These are phyloP conservation scores for Megalops cyprinoides DNA, from an alignment of 2,797 vertebrate genomes.

Conservation along the genomic window DNA sequence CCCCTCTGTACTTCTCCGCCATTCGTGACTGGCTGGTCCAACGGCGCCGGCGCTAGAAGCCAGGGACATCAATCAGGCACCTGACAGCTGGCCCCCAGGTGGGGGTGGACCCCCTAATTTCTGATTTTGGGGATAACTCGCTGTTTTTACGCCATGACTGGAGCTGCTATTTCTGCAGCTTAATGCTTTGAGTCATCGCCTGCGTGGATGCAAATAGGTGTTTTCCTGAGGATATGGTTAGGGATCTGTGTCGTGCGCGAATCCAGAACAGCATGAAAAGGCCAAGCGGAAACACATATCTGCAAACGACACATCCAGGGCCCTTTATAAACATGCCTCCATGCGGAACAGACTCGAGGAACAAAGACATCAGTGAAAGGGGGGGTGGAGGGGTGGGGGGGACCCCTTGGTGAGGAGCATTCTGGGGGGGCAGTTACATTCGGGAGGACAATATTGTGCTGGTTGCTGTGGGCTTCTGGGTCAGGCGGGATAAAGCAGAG, in stretches of 20 bases:
- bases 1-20: background rate
- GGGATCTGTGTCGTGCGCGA: background rate
- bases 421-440: conserved; percentile 32
- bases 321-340: conserved; percentile 6
- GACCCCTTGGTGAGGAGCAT: conserved; percentile 40
- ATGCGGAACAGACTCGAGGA: conserved; percentile 16
- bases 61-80: conserved; percentile 16
- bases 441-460: conserved; percentile 23
- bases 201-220: background rate
- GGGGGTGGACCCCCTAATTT: background rate
- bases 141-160: background rate
- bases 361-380: conserved; percentile 26
- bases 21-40: background rate
- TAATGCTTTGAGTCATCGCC: background rate
- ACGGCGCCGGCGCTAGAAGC: conserved; percentile 3
- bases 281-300: too few relatives aligned
- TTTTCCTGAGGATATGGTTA: background rate
- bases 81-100: conserved; percentile 9
- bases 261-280: background rate
- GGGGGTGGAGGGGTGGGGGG: background rate
- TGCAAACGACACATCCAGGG: background rate
- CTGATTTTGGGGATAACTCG: background rate
- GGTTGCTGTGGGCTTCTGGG: conserved; percentile 44
- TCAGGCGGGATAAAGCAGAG: conserved; percentile 41
- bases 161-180: conserved; percentile 17